Conservation (phyloP, 92 coral and sea anemone genomes). For the Virgularia gustaviana region DNA sequence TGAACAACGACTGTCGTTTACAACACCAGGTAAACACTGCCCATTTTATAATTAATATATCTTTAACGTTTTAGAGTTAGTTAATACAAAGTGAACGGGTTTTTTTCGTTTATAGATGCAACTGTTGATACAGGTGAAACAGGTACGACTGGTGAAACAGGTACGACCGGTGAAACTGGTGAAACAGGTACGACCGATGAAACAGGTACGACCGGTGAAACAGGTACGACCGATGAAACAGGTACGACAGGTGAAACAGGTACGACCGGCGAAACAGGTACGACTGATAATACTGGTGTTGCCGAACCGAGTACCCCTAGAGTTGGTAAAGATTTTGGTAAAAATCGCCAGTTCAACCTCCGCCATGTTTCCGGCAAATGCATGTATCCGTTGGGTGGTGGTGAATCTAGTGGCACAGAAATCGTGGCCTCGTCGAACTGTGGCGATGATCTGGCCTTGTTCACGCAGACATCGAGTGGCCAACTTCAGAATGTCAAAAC, state of each 20-base stretch:
- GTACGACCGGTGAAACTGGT: no score
- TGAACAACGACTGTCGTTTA: slow-evolving; percentile 4
- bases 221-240: background rate
- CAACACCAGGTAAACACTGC: background rate
- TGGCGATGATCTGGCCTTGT: slow-evolving; percentile 12
- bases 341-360: background rate
- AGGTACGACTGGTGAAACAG: background rate
- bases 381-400: background rate
- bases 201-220: background rate
- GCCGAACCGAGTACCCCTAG: background rate
- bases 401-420: background rate
- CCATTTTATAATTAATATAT: no score
- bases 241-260: no score
- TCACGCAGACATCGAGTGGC: background rate
- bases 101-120: background rate
- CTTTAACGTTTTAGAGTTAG: no score
- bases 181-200: background rate
- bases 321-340: background rate
- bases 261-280: no score
- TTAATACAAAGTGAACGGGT: background rate
- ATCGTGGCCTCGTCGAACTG: slow-evolving; percentile 13
- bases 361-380: slow-evolving; percentile 1
- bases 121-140: background rate
- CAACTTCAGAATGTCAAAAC: slow-evolving; percentile 13
- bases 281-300: no score